A percentile compares a stretch with the other conserved stretches of the same genome.
phyloP scores from a whole-genome alignment of 2,888 invertebrate genomes.

The Ophion costatus region DNA sequence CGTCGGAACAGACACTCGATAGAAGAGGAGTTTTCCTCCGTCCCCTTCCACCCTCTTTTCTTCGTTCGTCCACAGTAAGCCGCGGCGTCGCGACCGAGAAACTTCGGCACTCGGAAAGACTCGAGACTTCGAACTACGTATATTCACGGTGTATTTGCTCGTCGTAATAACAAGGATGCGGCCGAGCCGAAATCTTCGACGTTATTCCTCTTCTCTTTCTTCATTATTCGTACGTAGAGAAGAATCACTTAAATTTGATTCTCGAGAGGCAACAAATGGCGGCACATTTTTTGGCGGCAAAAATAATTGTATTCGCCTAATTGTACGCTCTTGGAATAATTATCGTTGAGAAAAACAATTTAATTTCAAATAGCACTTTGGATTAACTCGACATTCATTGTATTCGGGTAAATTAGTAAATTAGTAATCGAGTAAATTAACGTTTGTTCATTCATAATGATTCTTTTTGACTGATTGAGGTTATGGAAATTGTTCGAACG shows the following conservation, averaged over 20 bases:
- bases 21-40: not conserved
- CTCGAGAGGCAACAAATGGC: not conserved
- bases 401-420: no score
- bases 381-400: not conserved
- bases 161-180: constrained; percentile 23
- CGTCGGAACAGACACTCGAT: constrained; percentile 51
- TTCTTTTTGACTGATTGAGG: not conserved
- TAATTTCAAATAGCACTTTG: not conserved
- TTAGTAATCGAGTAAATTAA: not conserved
- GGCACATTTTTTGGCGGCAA: not conserved
- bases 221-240: constrained; percentile 7
- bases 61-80: constrained; percentile 30
- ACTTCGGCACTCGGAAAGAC: constrained; percentile 41
- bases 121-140: constrained; percentile 15
- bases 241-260: not conserved
- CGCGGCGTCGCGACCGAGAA: constrained; percentile 18
- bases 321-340: not conserved
- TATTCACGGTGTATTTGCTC: constrained; percentile 25
- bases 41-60: not conserved
- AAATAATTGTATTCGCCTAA: not conserved
- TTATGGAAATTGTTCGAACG: no score
- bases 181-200: constrained; percentile 10
- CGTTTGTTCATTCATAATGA: not conserved
- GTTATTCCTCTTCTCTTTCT: constrained; percentile 3
- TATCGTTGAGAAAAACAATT: not conserved